phyloP scores from a whole-genome alignment of 1,140 invertebrate species.

The Monomorium pharaonis region DNA sequence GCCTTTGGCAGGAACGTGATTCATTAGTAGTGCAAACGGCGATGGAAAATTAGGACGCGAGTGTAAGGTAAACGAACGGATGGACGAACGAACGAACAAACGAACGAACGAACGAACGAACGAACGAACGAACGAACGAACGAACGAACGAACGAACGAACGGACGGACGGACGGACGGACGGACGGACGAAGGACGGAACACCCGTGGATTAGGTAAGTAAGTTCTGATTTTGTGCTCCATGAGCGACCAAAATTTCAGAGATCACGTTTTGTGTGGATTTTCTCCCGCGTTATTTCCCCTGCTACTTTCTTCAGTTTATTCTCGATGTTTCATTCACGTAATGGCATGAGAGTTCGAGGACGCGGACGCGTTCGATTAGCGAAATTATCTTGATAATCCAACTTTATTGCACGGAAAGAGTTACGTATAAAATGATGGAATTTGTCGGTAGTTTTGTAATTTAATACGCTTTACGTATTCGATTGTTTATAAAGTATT shows the following conservation, averaged over 20 bases:
- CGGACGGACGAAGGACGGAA: slow-evolving; percentile 19
- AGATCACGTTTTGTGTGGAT: slow-evolving; percentile 27
- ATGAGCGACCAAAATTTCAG: slow-evolving; percentile 21
- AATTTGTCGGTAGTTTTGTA: too few species aligned
- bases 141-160: slow-evolving; percentile 26
- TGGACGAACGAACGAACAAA: slow-evolving; percentile 31
- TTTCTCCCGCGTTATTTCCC: slow-evolving; percentile 1
- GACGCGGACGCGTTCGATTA: not conserved
- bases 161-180: too few species aligned
- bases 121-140: slow-evolving; percentile 39
- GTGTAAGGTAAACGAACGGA: slow-evolving; percentile 70
- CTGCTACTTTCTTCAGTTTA: not conserved
- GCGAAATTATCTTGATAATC: slow-evolving; percentile 12
- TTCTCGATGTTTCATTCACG: not conserved
- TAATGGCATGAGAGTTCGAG: not conserved
- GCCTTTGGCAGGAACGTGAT: slow-evolving; percentile 61
- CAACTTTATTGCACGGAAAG: not conserved
- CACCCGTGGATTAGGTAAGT: slow-evolving; percentile 69
- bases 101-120: slow-evolving; percentile 44
- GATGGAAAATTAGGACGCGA: slow-evolving; percentile 65
- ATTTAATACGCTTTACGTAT: not conserved
- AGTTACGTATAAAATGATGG: too few species aligned
- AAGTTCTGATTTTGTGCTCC: slow-evolving; percentile 61
- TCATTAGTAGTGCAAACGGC: slow-evolving; percentile 74
- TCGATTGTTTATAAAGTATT: not conserved